Percentiles rank a stretch among this genome's conserved stretches.
phyloP scores from a whole-genome alignment of 2,113 vertebrate species.

The Callionymus lyra region DNA sequence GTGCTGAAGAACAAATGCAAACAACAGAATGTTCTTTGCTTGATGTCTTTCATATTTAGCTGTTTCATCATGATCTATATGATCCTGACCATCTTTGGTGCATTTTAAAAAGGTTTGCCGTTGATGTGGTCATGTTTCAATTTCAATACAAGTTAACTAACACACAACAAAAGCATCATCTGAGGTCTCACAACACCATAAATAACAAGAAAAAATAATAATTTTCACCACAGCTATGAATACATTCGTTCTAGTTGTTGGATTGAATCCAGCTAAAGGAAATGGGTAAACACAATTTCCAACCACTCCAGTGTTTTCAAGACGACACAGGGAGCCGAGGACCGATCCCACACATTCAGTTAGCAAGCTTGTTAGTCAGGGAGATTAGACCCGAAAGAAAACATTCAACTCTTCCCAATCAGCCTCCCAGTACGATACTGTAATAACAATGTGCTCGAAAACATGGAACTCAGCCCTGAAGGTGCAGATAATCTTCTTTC shows the following conservation, averaged over 20 bases:
- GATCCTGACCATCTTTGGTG: too few species aligned
- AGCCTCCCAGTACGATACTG: conserved; percentile 14
- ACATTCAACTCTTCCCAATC: conserved; percentile 22
- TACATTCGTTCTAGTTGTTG: neutral
- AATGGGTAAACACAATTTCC: conserved; percentile 11
- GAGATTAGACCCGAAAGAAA: conserved; percentile 19
- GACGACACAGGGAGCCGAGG: conserved; percentile 1
- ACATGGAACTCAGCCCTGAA: conserved; percentile 22
- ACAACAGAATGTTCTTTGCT: too few species aligned
- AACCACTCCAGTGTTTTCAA: conserved; percentile 11
- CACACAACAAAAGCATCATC: neutral
- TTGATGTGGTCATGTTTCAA: too few species aligned
- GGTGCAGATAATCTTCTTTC: conserved; percentile 45
- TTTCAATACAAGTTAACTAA: too few species aligned
- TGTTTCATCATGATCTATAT: too few species aligned
- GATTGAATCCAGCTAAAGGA: conserved; percentile 4
- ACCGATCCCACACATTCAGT: conserved; percentile 13
- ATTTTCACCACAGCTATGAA: conserved; percentile 1
- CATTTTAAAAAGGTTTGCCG: too few species aligned
- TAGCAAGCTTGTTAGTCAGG: conserved; percentile 40
- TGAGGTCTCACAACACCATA: conserved; percentile 1
- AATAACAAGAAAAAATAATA: neutral
- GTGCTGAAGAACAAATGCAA: too few species aligned
- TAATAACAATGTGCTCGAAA: conserved; percentile 33
- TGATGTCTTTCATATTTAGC: too few species aligned